Evolutionary conservation across 2,888 invertebrate species (phyloP).

Genomic region (Melinopterus prodromus): DNA sequence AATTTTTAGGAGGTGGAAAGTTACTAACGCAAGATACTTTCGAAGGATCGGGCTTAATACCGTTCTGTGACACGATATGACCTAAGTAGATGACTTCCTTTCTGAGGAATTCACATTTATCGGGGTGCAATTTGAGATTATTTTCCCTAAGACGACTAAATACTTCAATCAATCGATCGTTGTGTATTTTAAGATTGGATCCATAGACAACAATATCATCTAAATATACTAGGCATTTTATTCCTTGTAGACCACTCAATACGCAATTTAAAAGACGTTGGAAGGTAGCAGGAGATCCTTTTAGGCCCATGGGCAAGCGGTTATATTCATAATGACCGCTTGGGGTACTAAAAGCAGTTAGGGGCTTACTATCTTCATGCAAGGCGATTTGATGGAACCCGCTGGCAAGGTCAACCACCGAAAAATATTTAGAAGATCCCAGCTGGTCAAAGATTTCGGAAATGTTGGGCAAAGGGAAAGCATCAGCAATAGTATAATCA

Average conservation of each 20-base stretch:
- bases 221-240: constrained; percentile 36
- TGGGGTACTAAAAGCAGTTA: constrained; percentile 36
- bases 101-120: constrained; percentile 34
- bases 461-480: constrained; percentile 41
- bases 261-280: constrained; percentile 35
- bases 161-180: constrained; percentile 28
- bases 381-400: constrained; percentile 49
- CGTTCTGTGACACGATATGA: constrained; percentile 32
- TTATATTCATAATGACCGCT: constrained; percentile 40
- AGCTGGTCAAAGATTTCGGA: constrained; percentile 47
- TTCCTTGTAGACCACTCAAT: constrained; percentile 31
- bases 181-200: constrained; percentile 31
- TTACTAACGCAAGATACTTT: constrained; percentile 30
- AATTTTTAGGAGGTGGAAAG: constrained; percentile 34
- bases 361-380: constrained; percentile 37
- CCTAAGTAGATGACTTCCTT: constrained; percentile 34
- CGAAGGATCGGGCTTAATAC: constrained; percentile 35
- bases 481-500: constrained; percentile 40
- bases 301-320: constrained; percentile 34
- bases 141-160: constrained; percentile 31
- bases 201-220: constrained; percentile 37
- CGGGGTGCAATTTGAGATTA: constrained; percentile 34
- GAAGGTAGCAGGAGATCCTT: constrained; percentile 34
- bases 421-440: constrained; percentile 45
- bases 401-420: constrained; percentile 43